These are phyloP conservation scores for Acleris emargana DNA, from an alignment of 2,888 invertebrate species.

Conservation along the genomic window DNA sequence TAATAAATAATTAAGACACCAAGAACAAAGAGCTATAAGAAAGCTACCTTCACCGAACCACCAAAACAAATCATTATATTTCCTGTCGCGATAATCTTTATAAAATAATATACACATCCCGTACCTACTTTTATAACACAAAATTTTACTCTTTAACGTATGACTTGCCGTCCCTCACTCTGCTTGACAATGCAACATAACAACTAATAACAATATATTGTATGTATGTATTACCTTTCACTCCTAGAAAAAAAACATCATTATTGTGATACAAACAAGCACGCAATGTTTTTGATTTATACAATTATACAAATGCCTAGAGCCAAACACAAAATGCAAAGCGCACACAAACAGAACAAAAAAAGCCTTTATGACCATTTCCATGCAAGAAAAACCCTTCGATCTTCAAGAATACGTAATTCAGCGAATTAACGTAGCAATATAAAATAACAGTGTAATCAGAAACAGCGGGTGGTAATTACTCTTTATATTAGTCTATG, in stretches of 20 bases:
- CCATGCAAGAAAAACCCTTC: slow-evolving; percentile 19
- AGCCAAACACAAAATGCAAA: slow-evolving; percentile 23
- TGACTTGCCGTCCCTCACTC: no score
- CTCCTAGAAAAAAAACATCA: slow-evolving; percentile 12
- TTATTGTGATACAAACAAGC: slow-evolving; percentile 14
- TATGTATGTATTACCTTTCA: no score
- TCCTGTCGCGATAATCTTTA: no score
- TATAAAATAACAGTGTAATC: not conserved
- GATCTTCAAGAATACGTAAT: slow-evolving; percentile 15
- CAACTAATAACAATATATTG: no score
- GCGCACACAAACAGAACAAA: slow-evolving; percentile 15
- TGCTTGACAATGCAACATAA: no score
- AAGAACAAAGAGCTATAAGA: no score
- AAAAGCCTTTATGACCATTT: slow-evolving; percentile 8
- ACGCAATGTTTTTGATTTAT: not conserved
- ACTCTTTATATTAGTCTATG: slow-evolving; percentile 9
- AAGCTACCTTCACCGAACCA: no score
- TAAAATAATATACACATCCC: no score
- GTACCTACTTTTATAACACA: no score
- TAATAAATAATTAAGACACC: no score
- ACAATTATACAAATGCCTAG: not conserved
- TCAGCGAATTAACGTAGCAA: slow-evolving; percentile 10
- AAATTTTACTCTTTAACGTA: no score
- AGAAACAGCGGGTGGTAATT: slow-evolving; percentile 7
- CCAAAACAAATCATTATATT: no score